Percentiles rank a stretch among this genome's conserved stretches.
Evolutionary conservation across 2,888 invertebrate species (phyloP).

Genomic region (Piscicola geometra): DNA sequence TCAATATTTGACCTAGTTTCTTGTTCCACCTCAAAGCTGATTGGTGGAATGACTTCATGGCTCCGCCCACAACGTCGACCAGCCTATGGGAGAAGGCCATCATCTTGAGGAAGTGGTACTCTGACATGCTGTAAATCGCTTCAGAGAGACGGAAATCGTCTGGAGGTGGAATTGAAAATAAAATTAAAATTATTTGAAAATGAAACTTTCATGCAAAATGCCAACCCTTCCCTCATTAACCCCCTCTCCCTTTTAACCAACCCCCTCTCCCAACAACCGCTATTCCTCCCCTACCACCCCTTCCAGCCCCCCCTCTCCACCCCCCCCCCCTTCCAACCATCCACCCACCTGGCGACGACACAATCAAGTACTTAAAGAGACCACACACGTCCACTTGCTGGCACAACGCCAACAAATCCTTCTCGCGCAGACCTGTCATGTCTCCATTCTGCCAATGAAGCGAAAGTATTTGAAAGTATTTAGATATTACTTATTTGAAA

Average conservation of each 20-base stretch:
- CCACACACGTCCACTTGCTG: background rate
- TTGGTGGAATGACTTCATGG: conserved; percentile 65
- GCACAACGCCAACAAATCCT: background rate
- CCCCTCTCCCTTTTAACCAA: too few species aligned
- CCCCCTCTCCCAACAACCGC: too few species aligned
- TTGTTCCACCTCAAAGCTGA: conserved; percentile 66
- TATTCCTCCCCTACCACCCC: too few species aligned
- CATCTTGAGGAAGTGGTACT: conserved; percentile 65
- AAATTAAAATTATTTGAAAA: too few species aligned
- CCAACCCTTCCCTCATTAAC: too few species aligned
- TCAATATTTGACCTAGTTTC: conserved; percentile 51
- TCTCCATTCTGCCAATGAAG: too few species aligned
- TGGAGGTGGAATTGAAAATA: too few species aligned
- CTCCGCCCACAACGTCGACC: conserved; percentile 64
- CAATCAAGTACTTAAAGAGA: background rate
- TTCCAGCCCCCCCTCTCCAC: too few species aligned
- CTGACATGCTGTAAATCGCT: conserved; percentile 56
- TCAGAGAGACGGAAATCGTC: conserved; percentile 37
- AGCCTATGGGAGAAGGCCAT: conserved; percentile 69
- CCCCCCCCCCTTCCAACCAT: too few species aligned
- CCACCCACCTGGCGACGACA: background rate
- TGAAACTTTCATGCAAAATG: too few species aligned
- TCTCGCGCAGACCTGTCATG: background rate
- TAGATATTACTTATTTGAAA: too few species aligned
- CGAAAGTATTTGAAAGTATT: too few species aligned